Evolutionary conservation across 1,140 invertebrate species (phyloP).

Genomic region (Drosophila subobscura): DNA sequence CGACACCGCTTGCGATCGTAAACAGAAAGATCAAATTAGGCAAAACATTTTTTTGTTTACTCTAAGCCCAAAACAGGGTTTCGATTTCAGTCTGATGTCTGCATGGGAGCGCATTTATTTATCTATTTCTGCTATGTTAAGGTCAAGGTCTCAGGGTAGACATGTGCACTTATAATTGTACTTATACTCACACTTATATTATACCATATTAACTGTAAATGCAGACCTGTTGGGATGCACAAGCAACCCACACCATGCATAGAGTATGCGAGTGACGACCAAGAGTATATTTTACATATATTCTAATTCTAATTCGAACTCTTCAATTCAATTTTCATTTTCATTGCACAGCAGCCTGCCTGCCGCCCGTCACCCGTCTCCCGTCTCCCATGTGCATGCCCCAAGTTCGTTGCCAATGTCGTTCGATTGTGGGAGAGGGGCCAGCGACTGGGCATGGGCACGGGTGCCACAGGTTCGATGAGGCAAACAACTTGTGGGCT

Average conservation of each 20-base stretch:
- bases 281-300: background rate
- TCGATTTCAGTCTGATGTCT: background rate
- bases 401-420: slow-evolving; percentile 75
- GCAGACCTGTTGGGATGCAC: too few species aligned
- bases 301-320: background rate
- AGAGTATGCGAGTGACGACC: too few species aligned
- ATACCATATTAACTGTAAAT: too few species aligned
- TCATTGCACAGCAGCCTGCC: background rate
- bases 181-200: too few species aligned
- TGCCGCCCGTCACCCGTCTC: background rate
- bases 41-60: slow-evolving; percentile 43
- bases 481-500: background rate
- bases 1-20: slow-evolving; percentile 9
- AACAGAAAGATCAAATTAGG: slow-evolving; percentile 35
- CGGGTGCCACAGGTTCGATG: slow-evolving; percentile 3
- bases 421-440: slow-evolving; percentile 49
- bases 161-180: too few species aligned
- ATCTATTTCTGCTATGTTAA: background rate
- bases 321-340: slow-evolving; percentile 8
- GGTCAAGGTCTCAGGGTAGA: too few species aligned
- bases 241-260: too few species aligned
- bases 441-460: background rate
- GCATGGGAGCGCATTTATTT: too few species aligned
- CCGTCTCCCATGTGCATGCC: slow-evolving; percentile 24
- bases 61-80: background rate